These are phyloP conservation scores for Marronus borbonicus DNA, from an alignment of 2,888 invertebrate species.

Conservation along the genomic window DNA sequence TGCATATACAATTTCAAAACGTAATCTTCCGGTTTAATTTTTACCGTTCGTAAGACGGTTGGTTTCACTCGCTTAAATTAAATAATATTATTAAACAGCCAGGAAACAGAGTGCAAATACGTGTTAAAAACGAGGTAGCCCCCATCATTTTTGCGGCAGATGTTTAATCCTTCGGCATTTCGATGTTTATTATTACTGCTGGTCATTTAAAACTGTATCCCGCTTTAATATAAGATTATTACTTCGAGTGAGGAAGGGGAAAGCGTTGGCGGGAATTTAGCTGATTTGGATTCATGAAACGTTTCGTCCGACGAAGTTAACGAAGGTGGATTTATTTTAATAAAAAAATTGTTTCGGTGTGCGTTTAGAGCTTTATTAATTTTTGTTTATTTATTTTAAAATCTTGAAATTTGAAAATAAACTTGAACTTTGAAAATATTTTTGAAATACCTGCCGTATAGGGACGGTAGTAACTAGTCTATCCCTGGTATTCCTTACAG, in stretches of 20 bases:
- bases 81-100: conserved; percentile 2
- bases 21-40: not conserved
- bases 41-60: not conserved
- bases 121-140: conserved; percentile 8
- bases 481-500: too few species aligned
- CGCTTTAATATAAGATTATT: conserved; percentile 22
- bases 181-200: conserved; percentile 7
- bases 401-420: too few species aligned
- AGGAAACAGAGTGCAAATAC: conserved; percentile 12
- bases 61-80: not conserved
- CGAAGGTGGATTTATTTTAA: not conserved
- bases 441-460: too few species aligned
- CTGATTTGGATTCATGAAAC: conserved; percentile 11
- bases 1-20: not conserved
- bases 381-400: too few species aligned
- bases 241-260: not conserved
- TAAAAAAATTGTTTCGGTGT: too few species aligned
- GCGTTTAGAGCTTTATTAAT: too few species aligned
- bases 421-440: too few species aligned
- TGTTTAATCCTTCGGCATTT: conserved; percentile 1
- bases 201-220: not conserved
- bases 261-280: not conserved
- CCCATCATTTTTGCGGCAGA: not conserved
- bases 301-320: not conserved
- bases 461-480: too few species aligned